Evolutionary conservation across 2,797 vertebrate genomes (phyloP).

Genomic region (Gallirallus australis): DNA sequence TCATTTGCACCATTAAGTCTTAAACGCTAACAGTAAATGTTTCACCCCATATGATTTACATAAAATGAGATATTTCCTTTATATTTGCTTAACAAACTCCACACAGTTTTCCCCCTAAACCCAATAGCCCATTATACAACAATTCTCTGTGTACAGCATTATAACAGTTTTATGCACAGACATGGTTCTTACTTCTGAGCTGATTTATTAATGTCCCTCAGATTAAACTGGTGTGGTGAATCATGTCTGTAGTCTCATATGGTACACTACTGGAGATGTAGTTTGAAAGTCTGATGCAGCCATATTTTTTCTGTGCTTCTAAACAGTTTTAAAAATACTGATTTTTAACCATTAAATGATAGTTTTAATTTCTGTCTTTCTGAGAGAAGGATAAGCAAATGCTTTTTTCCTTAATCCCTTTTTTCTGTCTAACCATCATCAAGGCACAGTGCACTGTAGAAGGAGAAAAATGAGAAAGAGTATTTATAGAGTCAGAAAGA

Average conservation of each 20-base stretch:
- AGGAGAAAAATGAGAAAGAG: neutral
- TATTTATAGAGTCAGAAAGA: neutral
- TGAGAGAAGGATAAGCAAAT: neutral
- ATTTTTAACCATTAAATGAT: neutral
- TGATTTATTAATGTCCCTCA: neutral
- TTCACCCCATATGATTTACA: neutral
- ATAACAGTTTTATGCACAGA: neutral
- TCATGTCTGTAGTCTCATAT: neutral
- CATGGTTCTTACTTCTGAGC: neutral
- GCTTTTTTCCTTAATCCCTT: neutral
- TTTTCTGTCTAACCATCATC: neutral
- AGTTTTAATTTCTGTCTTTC: neutral
- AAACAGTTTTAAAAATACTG: neutral
- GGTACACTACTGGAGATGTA: neutral
- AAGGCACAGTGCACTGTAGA: neutral
- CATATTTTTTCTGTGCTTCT: neutral
- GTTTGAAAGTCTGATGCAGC: neutral
- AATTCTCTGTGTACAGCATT: neutral
- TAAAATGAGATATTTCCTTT: neutral
- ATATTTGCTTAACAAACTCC: neutral
- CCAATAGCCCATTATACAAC: neutral
- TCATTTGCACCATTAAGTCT: neutral
- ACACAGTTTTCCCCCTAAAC: neutral
- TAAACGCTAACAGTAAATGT: neutral
- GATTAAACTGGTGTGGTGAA: neutral